A percentile compares a stretch with the other conserved stretches of the same genome.
phyloP scores from a whole-genome alignment of 2,888 invertebrate genomes.

The Protodeltote pygarga region DNA sequence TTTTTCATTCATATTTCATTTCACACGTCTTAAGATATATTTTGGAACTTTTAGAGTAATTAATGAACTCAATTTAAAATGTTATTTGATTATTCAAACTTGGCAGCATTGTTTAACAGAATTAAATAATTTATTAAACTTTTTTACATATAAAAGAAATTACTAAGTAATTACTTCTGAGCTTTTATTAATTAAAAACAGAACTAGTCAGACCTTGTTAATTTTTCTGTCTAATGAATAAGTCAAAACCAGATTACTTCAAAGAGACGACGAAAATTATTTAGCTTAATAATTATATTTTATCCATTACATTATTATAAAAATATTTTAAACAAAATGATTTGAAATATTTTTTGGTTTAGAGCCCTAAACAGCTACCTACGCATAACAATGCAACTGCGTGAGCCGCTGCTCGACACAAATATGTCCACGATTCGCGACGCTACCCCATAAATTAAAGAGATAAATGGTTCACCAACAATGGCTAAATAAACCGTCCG shows the following conservation, averaged over 20 bases:
- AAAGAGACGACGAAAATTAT: background rate
- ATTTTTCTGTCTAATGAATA: constrained; percentile 8
- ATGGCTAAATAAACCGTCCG: constrained; percentile 81
- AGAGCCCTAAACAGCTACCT: constrained; percentile 41
- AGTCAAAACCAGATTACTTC: constrained; percentile 8
- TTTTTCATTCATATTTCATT: constrained; percentile 19
- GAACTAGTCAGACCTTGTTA: constrained; percentile 5
- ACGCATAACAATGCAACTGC: constrained; percentile 64
- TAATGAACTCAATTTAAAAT: too few species aligned
- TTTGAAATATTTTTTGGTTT: constrained; percentile 15
- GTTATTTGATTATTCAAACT: too few species aligned
- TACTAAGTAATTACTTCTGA: constrained; percentile 8
- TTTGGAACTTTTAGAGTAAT: background rate
- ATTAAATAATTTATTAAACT: background rate
- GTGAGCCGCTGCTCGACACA: constrained; percentile 63
- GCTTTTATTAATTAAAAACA: constrained; percentile 12
- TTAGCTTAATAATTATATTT: constrained; percentile 4
- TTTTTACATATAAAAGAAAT: constrained; percentile 10
- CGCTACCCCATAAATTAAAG: constrained; percentile 83
- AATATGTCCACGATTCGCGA: constrained; percentile 80
- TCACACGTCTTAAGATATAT: background rate
- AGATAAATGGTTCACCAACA: constrained; percentile 84
- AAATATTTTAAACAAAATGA: constrained; percentile 6
- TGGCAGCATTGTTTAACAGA: too few species aligned
- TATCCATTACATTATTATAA: too few species aligned